phyloP scores from a whole-genome alignment of 2,797 vertebrate genomes.

The Chrosomus eos region DNA sequence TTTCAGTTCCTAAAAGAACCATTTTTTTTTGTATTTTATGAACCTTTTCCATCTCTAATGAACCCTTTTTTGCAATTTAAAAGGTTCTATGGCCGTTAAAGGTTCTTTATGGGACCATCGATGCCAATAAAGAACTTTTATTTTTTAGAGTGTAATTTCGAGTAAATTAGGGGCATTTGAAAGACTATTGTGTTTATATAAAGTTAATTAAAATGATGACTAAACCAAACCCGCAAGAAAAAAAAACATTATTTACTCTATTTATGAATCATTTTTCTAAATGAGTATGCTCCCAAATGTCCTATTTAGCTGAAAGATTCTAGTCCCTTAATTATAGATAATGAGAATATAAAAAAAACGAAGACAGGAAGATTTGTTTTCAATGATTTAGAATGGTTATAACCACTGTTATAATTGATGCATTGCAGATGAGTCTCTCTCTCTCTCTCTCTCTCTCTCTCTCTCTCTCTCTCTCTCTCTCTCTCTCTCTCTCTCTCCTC shows the following conservation, averaged over 20 bases:
- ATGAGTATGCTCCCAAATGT: no score
- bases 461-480: slow-evolving; percentile 51
- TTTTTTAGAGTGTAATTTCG: neutral
- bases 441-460: slow-evolving; percentile 50
- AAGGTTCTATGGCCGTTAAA: neutral
- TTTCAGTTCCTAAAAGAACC: neutral
- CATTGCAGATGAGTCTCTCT: slow-evolving; percentile 42
- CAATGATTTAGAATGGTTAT: no score
- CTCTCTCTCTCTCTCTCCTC: slow-evolving; percentile 57
- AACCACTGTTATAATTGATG: neutral
- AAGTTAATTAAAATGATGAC: neutral
- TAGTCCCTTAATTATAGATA: neutral
- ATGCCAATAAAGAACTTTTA: neutral
- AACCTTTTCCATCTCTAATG: neutral
- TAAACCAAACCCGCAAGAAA: neutral
- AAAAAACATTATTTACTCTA: neutral
- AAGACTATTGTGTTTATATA: neutral
- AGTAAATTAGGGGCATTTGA: neutral
- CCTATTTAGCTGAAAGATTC: neutral
- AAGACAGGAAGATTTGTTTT: neutral
- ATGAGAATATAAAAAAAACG: neutral
- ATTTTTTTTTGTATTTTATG: neutral
- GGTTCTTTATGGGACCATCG: neutral
- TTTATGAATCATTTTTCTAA: neutral
- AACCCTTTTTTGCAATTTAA: neutral